Evolutionary conservation across 2,113 vertebrate species (phyloP), one percentile per base, ranked within the genome.

Genomic region (Cisticola juncidis): DNA sequence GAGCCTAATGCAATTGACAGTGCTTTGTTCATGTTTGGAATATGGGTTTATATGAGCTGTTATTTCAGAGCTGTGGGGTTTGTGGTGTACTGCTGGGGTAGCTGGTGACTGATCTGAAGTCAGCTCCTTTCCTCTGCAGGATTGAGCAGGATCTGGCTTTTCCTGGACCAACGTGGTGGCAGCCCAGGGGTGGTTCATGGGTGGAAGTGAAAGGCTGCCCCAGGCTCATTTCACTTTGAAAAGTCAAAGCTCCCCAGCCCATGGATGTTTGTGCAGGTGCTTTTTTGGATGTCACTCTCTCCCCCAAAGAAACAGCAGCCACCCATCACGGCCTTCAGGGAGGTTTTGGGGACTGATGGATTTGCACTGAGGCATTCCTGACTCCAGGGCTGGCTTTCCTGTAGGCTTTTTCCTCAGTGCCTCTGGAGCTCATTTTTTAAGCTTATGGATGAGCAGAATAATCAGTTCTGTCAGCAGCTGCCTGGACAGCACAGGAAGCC

Each of bases 1-100:
- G 73, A 85, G 81, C 66, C 91, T 95, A 85, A 91, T 95, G 86
- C 92, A 81, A 80, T 69, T 83, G 92, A 73, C 88, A 61, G 76
- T 57, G 94, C 82, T 79, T 85, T 83, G 79, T 61, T 77, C 90
- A 79, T 12, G 73, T 88, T 90, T 84, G 44, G 47, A 71, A 47
- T 61, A 33, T 0, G 64, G 53, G 47, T 45, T 87, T 94, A 60
- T 80, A 70, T 29, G 86, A 72, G 24, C 48, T 84, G 85, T 71
- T 50, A n/a, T 69, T 81, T 91, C 74, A 26, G 64, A 80, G 51
- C 57, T 56, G 82, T 48, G 93, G 58, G 1, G 13, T 61, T 79
- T 54, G 4, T 29, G 51, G 28, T 51, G 64, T 85, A 25, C 51
- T 28, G 23, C 42, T 38, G 47, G 71, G 56, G 81, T 89, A 28